Conservation (phyloP, 2,113 vertebrate species). For the Benitochromis conjunctus region DNA sequence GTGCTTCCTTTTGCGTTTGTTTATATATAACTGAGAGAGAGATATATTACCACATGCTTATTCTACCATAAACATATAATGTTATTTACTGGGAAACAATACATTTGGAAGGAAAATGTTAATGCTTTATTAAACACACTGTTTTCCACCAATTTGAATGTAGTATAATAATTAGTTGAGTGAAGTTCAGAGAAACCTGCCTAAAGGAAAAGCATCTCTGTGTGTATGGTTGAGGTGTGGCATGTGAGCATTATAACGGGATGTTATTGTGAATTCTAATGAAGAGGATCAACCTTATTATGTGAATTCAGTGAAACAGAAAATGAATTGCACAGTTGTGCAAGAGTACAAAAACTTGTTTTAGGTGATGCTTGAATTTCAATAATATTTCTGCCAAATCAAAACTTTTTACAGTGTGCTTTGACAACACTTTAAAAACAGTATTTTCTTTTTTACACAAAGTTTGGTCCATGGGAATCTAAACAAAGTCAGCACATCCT, state of each 20-base stretch:
- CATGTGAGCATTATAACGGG: neutral
- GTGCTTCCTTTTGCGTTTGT: neutral
- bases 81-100: neutral
- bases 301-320: neutral
- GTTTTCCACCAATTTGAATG: neutral
- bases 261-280: neutral
- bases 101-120: rapidly evolving
- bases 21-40: neutral
- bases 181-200: neutral
- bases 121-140: neutral
- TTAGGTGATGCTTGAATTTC: neutral
- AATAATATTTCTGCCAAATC: neutral
- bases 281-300: neutral
- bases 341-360: neutral
- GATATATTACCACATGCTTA: neutral
- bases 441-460: neutral
- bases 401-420: neutral
- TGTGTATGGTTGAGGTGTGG: neutral
- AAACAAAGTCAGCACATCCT: neutral
- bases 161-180: neutral
- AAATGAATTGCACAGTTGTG: neutral
- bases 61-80: neutral
- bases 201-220: neutral
- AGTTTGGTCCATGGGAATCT: neutral
- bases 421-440: neutral